Evolutionary conservation across 2,888 invertebrate genomes (phyloP), one percentile per base, ranked within the genome.

Genomic region (Proisotoma minuta): DNA sequence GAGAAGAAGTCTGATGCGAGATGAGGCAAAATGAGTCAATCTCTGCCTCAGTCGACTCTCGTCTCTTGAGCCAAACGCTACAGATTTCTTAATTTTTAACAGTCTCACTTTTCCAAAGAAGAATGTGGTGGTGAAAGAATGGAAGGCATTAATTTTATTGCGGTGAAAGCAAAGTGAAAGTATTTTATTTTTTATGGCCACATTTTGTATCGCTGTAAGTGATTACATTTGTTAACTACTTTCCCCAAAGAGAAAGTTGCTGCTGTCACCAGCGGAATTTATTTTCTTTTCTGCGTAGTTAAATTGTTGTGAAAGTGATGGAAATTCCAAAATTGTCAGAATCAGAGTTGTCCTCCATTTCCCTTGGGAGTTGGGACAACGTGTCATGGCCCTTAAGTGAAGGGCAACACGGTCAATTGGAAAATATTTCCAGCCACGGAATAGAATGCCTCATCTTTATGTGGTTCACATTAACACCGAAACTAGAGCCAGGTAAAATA

Each of bases 391-490:
- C 52, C 12, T 2, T 64, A 3, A 39, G 50, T 5, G 60, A 60
- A 10, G 60, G 64, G 64, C 64, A 64, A 27, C 57, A 58, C 22
- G 29, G 29, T 15, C 57, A 57, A 40, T 51, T 63, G 50, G 39
- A 28, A 20, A 57, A 57, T 27, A 20, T 63, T 24, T 22, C 54
- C 26, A 27, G 18, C 29, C 43, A 22, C 4, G 53, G 60, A 24
- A 20, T 60, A 23, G 39, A 40, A 20, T 57, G 57, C 28, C 22
- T 57, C 27, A 24, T 57, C 4, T 48, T 22, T 28, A 57, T 48
- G 20, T 57, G 57, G 57, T 49, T 57, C 40, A 20, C 27, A 4
- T 10, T 47, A 3, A 18, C 47, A 48, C 47, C 47, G 8, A 48
- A 49, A 28, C 23, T 57, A 15, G 47, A 43, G 22, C 2, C 27